Evolutionary conservation across 1,140 invertebrate genomes (phyloP), one percentile per base, ranked within the genome.

Genomic region (Drosophila hydei): DNA sequence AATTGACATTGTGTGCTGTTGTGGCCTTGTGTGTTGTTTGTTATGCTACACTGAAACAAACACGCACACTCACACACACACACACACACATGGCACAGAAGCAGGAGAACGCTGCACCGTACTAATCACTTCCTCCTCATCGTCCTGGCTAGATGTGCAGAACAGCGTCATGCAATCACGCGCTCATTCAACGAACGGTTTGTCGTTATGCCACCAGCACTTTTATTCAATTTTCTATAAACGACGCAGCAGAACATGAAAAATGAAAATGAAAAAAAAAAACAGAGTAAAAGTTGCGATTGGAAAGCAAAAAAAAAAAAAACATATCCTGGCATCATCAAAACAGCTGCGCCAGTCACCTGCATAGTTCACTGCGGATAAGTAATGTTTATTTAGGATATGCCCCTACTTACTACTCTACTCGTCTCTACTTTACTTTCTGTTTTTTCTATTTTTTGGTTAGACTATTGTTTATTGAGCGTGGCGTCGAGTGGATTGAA

Each of bases 201-300:
- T 87, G 81, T 87, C 81, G 81, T 84, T 81, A 87, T 87, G 83
- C 78, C 78, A 83, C 59, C 83, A 78, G 85, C 69, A 88, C 71
- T 88, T 87, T 87, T 81, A 87, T 87, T 87, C 78, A 87, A 88
- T 88, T 87, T 87, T 87, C 81, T 70, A 88, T 78, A 87, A 87
- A 83, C 70, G 83, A 69, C 61, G 64, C 70, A 73, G 70, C 23
- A 42, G 60, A 61, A 56, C 43, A 33, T 50, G 23, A 48, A 75
- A 63, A 56, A 54, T 75, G 38, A 14, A 56, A 68, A 62, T n/a
- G n/a, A 40, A 69, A 58, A 40, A 18, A 40, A 50, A 55, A 62
- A 54, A 61, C 43, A 42, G 52, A 42, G 38, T 14, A 11, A 21
- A 23, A 42, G 54, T 12, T 23, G 3, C 23, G 14, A 58, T 21